Conservation (phyloP, 2,888 invertebrate species). For the Ceriagrion tenellum region DNA sequence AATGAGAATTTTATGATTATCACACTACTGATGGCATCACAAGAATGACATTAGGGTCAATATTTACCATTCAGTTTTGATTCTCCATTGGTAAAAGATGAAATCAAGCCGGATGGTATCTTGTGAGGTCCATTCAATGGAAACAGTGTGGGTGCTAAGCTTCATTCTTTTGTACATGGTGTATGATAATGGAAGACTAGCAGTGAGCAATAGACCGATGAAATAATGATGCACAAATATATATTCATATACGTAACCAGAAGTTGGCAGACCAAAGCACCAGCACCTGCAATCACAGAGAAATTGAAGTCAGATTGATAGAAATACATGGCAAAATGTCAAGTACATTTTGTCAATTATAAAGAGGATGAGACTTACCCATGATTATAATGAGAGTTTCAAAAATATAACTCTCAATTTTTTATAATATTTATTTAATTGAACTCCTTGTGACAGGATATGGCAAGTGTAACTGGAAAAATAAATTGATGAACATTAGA, state of each 20-base stretch:
- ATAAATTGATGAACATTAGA: not conserved
- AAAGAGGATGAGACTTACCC: constrained; percentile 20
- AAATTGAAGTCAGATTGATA: not conserved
- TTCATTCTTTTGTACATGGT: constrained; percentile 68
- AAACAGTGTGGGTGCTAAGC: constrained; percentile 64
- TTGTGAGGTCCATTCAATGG: not conserved
- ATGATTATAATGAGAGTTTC: constrained; percentile 57
- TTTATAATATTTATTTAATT: constrained; percentile 58
- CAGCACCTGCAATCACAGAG: constrained; percentile 22
- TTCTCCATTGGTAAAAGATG: not conserved
- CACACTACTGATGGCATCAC: no score
- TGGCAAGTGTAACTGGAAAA: constrained; percentile 65
- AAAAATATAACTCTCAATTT: constrained; percentile 59
- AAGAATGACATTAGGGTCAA: not conserved
- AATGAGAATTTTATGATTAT: no score
- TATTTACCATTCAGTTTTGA: constrained; percentile 29
- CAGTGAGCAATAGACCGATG: constrained; percentile 66
- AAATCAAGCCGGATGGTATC: not conserved
- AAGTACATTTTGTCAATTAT: not conserved
- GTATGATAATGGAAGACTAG: constrained; percentile 65
- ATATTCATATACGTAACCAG: constrained; percentile 61
- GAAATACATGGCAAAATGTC: not conserved
- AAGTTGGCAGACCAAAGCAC: constrained; percentile 67
- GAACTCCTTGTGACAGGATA: constrained; percentile 68
- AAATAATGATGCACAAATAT: constrained; percentile 61